Evolutionary conservation across 2,113 vertebrate genomes (phyloP), one percentile per base, ranked within the genome.

Genomic region (Morone saxatilis): DNA sequence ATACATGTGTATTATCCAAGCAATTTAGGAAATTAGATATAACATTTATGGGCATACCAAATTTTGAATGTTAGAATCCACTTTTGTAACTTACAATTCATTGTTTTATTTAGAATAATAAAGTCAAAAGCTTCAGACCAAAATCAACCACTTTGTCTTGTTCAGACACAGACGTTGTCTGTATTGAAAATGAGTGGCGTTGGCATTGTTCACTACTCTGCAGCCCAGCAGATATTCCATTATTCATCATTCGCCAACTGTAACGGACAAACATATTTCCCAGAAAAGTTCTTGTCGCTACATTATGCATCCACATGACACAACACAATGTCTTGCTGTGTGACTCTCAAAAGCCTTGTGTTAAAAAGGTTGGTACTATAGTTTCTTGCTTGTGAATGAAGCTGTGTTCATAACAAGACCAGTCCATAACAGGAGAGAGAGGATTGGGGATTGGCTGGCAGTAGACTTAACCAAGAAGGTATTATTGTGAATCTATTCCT

Each of bases 291-390:
- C 70, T 81, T 20, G 10, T 36, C 6, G 22, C 62, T 77, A 56
- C 71, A 82, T 87, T 89, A 86, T 89, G 75, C 83, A 91, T 78
- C 73, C 72, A 82, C 41, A 83, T 83, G 75, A 87, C 76, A 87
- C 76, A 53, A 88, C 68, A 81, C 76, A 79, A 62, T 81, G 45
- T 80, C 56, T 45, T 43, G 19, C 69, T 79, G 38, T 80, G 68
- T 31, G 31, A 31, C 53, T 43, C 59, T 84, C 54, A n/a, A 66
- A 31, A 73, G 63, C 68, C 41, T 11, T 47, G 71, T 81, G 50
- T 88, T 70, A 81, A 88, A 84, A 48, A 76, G 67, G 65, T 56
- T 65, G 70, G 71, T 50, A 62, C 38, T 3, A 43, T 36, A 61
- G 54, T 65, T 71, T 75, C 16, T 8, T 63, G 47, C 50, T 79